Evolutionary conservation across 2,113 vertebrate genomes (phyloP).

Genomic region (Passerina amoena): DNA sequence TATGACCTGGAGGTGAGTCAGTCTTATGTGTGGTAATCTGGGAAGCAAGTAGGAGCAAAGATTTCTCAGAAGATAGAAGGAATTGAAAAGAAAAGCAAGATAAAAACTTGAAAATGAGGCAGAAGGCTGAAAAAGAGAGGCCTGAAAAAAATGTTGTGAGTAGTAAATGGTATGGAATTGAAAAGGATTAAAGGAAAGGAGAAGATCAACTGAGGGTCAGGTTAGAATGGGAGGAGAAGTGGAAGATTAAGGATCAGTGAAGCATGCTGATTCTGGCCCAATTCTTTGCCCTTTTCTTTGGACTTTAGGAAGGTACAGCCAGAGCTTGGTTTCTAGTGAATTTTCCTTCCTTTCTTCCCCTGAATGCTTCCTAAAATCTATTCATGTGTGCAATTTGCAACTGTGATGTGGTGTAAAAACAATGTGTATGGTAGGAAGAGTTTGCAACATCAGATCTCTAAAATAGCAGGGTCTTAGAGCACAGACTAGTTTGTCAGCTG

Average conservation of each 20-base stretch:
- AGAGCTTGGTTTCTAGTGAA: not conserved
- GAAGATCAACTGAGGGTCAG: not conserved
- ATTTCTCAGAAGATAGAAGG: not conserved
- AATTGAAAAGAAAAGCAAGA: not conserved
- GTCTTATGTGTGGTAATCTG: not conserved
- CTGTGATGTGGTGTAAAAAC: not conserved
- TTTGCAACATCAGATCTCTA: not conserved
- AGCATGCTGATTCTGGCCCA: not conserved
- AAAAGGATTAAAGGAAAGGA: not conserved
- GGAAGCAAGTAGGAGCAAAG: not conserved
- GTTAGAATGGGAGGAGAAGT: accelerated
- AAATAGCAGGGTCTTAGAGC: not conserved
- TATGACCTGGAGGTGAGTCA: not conserved
- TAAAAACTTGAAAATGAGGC: not conserved
- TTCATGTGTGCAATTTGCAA: not conserved
- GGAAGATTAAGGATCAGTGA: not conserved
- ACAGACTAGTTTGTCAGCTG: not conserved
- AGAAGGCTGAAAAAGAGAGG: not conserved
- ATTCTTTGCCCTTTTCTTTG: not conserved
- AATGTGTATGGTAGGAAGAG: not conserved
- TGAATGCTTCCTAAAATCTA: not conserved
- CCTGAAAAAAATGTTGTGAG: not conserved
- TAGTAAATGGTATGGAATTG: not conserved
- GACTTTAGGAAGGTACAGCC: not conserved
- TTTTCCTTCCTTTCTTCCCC: not conserved